phyloP scores from a whole-genome alignment of 2,888 invertebrate genomes.

The Tupiocoris notatus region DNA sequence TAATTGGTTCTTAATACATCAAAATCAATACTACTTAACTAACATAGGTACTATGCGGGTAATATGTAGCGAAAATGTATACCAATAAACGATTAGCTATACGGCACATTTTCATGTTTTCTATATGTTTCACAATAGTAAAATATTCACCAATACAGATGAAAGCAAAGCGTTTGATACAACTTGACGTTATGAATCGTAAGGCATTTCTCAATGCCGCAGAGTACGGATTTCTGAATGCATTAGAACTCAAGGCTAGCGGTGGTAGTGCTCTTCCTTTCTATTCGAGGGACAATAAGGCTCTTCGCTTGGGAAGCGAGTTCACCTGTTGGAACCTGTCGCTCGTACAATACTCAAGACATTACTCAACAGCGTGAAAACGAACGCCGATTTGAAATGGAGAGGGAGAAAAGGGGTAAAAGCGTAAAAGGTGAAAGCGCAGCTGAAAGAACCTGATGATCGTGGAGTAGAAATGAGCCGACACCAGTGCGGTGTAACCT shows the following conservation, averaged over 20 bases:
- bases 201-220: too few species aligned
- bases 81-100: too few species aligned
- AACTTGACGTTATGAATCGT: too few species aligned
- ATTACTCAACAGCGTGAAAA: constrained; percentile 17
- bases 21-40: too few species aligned
- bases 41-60: too few species aligned
- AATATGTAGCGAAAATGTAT: too few species aligned
- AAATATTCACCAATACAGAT: too few species aligned
- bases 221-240: too few species aligned
- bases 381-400: background rate
- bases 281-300: constrained; percentile 17
- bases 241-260: constrained; percentile 17
- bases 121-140: too few species aligned
- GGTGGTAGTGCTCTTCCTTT: constrained; percentile 7
- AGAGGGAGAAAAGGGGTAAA: background rate
- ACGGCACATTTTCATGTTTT: too few species aligned
- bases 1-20: too few species aligned
- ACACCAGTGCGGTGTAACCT: background rate
- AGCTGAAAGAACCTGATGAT: background rate
- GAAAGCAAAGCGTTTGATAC: too few species aligned
- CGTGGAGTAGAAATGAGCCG: background rate
- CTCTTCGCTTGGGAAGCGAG: constrained; percentile 3
- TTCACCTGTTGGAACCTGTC: constrained; percentile 39
- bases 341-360: constrained; percentile 23
- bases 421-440: background rate